Percentiles rank a stretch among this genome's conserved stretches.
phyloP scores from a whole-genome alignment of 2,113 vertebrate species.

The Gobiocypris rarus region DNA sequence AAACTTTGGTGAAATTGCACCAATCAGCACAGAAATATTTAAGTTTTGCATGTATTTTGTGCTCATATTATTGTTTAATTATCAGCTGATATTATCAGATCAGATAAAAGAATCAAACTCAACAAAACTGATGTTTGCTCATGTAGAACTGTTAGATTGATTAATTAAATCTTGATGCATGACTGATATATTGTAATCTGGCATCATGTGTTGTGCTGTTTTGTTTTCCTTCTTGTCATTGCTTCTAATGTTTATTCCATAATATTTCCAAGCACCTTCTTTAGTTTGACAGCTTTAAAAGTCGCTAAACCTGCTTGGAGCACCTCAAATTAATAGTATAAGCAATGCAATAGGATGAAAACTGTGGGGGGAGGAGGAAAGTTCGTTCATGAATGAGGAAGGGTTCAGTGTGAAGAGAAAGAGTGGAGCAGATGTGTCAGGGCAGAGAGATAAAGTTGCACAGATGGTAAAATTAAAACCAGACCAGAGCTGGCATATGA shows the following conservation, averaged over 20 bases:
- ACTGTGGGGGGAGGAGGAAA: background rate
- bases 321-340: background rate
- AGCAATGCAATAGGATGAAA: background rate
- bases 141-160: background rate
- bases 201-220: background rate
- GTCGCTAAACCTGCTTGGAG: background rate
- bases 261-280: background rate
- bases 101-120: background rate
- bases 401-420: background rate
- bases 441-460: background rate
- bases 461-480: slow-evolving; percentile 9
- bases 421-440: slow-evolving; percentile 1
- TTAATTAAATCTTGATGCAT: background rate
- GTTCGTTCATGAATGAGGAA: background rate
- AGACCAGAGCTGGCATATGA: background rate
- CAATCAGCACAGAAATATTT: background rate
- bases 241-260: background rate
- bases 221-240: background rate
- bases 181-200: background rate
- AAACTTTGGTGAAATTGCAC: background rate
- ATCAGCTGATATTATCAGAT: background rate
- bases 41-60: background rate
- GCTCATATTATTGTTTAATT: background rate
- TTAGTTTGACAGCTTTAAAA: background rate
- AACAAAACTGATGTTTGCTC: background rate